phyloP scores from a whole-genome alignment of 2,888 invertebrate species.

The Lasius platythorax region DNA sequence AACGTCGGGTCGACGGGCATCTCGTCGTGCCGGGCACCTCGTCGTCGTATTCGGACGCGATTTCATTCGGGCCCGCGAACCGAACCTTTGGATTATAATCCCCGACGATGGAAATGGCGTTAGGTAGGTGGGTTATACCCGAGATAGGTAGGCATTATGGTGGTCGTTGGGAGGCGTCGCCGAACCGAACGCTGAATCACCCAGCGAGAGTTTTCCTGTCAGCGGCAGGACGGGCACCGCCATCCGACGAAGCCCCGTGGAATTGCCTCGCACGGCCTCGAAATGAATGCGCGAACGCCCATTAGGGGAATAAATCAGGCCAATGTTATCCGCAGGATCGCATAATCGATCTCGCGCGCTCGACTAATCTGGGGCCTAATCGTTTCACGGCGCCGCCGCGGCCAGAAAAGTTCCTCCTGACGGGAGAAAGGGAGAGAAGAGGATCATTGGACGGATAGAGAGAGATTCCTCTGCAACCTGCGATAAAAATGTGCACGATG shows the following conservation, averaged over 20 bases:
- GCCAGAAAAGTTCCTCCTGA: slow-evolving; percentile 65
- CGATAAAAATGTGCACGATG: slow-evolving; percentile 28
- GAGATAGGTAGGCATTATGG: slow-evolving; percentile 81
- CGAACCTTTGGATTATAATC: slow-evolving; percentile 76
- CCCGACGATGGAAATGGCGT: slow-evolving; percentile 78
- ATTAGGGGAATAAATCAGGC: slow-evolving; percentile 86
- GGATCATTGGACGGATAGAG: slow-evolving; percentile 51
- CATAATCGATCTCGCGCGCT: slow-evolving; percentile 83
- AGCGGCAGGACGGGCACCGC: slow-evolving; percentile 82
- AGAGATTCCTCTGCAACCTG: slow-evolving; percentile 13
- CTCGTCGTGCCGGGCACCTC: slow-evolving; percentile 51
- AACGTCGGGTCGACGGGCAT: not conserved
- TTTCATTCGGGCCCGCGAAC: slow-evolving; percentile 67
- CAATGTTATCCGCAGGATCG: slow-evolving; percentile 85
- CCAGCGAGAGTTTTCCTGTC: slow-evolving; percentile 86
- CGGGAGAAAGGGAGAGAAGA: slow-evolving; percentile 5
- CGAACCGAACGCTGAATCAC: slow-evolving; percentile 86
- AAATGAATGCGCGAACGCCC: slow-evolving; percentile 86
- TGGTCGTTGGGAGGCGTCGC: slow-evolving; percentile 85
- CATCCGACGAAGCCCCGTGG: slow-evolving; percentile 80
- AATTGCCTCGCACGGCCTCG: slow-evolving; percentile 83
- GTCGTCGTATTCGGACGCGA: slow-evolving; percentile 66
- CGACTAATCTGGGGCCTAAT: slow-evolving; percentile 74
- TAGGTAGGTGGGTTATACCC: slow-evolving; percentile 70
- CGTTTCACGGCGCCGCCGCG: slow-evolving; percentile 64